A percentile compares a stretch with the other conserved stretches of the same genome.
Conservation (phyloP, 2,888 invertebrate species). For the Callinectes sapidus region DNA sequence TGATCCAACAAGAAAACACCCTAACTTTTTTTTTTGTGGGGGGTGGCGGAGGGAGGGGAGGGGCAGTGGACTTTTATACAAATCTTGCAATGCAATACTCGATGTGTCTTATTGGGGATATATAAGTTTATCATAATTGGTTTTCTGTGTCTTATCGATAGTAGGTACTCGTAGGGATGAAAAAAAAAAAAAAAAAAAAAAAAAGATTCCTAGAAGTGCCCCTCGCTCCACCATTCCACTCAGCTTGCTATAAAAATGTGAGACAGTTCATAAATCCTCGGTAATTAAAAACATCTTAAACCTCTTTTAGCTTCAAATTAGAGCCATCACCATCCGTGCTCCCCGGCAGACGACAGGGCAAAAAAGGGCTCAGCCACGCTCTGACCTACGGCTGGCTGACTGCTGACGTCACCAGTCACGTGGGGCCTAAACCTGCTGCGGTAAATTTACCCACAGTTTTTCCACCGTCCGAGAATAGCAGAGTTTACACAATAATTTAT, state of each 20-base stretch:
- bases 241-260: neutral
- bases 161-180: neutral
- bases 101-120: neutral
- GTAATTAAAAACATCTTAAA: constrained; percentile 27
- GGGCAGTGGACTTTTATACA: neutral
- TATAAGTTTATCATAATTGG: neutral
- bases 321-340: constrained; percentile 28
- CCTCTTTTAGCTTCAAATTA: constrained; percentile 34
- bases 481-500: constrained; percentile 36
- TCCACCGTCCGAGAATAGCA: constrained; percentile 48
- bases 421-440: constrained; percentile 20
- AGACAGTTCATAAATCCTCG: constrained; percentile 17
- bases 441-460: constrained; percentile 47
- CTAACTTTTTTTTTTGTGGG: neutral
- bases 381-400: constrained; percentile 44
- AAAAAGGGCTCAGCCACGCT: constrained; percentile 20
- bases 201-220: neutral
- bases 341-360: neutral
- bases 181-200: neutral
- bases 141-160: neutral
- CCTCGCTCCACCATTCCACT: neutral
- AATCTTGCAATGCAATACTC: neutral
- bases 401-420: constrained; percentile 48
- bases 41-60: too few relatives aligned
- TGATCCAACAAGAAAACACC: neutral